Base-by-base conservation (phyloP, 2,888 invertebrate genomes). In the Pyrgus malvae region DNA sequence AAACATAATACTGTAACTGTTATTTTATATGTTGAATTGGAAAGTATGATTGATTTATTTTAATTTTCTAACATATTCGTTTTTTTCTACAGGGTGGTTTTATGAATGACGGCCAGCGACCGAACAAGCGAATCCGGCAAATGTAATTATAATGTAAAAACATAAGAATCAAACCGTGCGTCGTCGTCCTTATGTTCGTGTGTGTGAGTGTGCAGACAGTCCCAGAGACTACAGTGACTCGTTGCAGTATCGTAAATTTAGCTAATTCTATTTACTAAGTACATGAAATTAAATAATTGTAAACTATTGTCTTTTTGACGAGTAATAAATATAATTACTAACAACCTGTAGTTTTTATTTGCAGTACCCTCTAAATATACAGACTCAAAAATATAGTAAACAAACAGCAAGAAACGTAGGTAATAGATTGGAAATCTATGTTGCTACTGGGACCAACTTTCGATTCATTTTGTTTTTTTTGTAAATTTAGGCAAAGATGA, bases 261-360 rank as follows among this genome's bases (percentile, higher is more conserved):
- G 87, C 76, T 80, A 90, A 88, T 90, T 90, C 78, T 90, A 90
- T 89, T 89, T 88, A 89, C 89, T 88, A 88, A 90, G 90, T 87
- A 86, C 88, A 87, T 76, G 75, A 68, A 78, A 74, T 78, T 72
- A 72, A 77, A 76, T 83, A 75, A 83, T 80, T 83, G 74, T 88
- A 86, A 90, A 85, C 78, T 83, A 76, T 75, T 83, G 85, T 86
- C 66, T 86, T 85, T 38, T 88, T 89, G 89, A 88, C 90, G 83
- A 74, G 76, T 85, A 87, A 88, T 89, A 86, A 87, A 89, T 80
- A 79, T n/a, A n/a, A 84, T 83, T 83, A 88, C 88, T 88, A 87
- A 89, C 83, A 78, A 37, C 4, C 59, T 61, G 60, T 42, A 14
- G 57, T 61, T 68, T 65, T 74, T 66, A 69, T 38, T 53, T 51